A percentile compares a stretch with the other conserved stretches of the same genome.
These are phyloP conservation scores for Pogona vitticeps DNA, from an alignment of 2,113 vertebrate genomes.

Conservation along the genomic window DNA sequence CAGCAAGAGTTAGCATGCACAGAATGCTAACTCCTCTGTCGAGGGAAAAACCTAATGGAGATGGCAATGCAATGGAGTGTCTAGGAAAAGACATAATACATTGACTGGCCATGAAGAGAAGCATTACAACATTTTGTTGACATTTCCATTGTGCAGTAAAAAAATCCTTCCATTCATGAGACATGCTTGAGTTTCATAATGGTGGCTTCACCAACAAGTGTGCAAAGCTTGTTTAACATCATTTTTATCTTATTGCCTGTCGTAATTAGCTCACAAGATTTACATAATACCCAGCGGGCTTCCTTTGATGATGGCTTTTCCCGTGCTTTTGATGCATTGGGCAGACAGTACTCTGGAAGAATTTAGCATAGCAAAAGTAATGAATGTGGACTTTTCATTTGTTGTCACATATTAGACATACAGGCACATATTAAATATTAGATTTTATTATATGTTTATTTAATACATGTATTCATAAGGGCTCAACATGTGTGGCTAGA, in stretches of 20 bases:
- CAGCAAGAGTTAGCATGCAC: too few relatives aligned
- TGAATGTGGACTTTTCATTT: conserved; percentile 8
- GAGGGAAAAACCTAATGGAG: too few relatives aligned
- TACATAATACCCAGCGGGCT: conserved; percentile 11
- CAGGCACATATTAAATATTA: not conserved
- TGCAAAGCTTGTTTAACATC: conserved; percentile 17
- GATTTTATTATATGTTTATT: not conserved
- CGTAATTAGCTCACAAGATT: not conserved
- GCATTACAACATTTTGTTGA: not conserved
- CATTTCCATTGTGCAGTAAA: not conserved
- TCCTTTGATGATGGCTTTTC: not conserved
- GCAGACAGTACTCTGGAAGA: not conserved
- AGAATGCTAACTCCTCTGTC: too few relatives aligned
- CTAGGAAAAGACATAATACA: too few relatives aligned
- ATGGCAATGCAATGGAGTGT: too few relatives aligned
- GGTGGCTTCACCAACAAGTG: not conserved
- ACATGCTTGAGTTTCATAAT: not conserved
- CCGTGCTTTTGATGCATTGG: not conserved
- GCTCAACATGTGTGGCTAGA: not conserved
- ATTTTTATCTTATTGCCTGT: conserved; percentile 4
- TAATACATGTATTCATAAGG: conserved; percentile 8
- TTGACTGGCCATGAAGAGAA: not conserved
- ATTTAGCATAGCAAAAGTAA: not conserved
- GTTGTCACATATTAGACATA: not conserved
- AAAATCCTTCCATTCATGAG: not conserved